Percentiles rank a stretch among this genome's conserved stretches.
Evolutionary conservation across 1,140 invertebrate species (phyloP).

Genomic region (Brachionus koreanus): DNA sequence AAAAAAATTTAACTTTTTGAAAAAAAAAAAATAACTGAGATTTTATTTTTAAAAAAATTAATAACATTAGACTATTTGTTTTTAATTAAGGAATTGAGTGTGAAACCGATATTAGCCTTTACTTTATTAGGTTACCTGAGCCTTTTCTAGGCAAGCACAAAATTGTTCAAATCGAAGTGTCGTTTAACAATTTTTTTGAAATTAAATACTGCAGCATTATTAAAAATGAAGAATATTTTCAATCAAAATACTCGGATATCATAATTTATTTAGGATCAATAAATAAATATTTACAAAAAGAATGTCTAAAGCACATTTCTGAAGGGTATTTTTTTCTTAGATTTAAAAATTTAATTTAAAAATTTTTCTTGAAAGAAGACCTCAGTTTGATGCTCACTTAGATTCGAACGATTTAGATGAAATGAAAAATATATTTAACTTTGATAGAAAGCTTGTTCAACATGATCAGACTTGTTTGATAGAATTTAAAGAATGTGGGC

Average conservation of each 20-base stretch:
- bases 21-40: no score
- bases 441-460: neutral
- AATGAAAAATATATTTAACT: neutral
- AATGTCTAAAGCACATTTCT: neutral
- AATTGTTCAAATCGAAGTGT: conserved; percentile 5
- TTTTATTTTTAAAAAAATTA: neutral
- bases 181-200: neutral
- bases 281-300: neutral
- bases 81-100: conserved; percentile 9
- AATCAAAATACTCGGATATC: neutral
- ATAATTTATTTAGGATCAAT: neutral
- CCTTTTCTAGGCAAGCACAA: neutral
- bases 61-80: neutral
- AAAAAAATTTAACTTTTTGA: neutral
- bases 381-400: neutral
- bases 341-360: neutral
- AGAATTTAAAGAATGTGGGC: conserved; percentile 8
- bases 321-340: neutral
- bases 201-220: neutral
- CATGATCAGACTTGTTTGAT: neutral
- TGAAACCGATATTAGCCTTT: neutral
- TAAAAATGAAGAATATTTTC: conserved; percentile 6
- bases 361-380: neutral
- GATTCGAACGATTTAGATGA: neutral
- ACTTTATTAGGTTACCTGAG: neutral